phyloP scores from a whole-genome alignment of 2,113 vertebrate genomes.

The Nestor notabilis region DNA sequence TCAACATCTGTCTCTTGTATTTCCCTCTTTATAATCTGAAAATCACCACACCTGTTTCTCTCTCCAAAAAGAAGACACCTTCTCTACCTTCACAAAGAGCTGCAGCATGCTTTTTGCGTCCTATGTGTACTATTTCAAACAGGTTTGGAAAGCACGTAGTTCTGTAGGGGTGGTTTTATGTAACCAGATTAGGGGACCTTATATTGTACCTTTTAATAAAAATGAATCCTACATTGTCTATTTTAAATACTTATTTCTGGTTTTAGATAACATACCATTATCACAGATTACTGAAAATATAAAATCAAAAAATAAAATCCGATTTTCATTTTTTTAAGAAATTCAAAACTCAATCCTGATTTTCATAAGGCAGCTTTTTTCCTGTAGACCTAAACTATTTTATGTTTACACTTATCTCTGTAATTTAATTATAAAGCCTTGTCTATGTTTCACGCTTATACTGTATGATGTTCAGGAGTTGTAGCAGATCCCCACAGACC shows the following conservation, averaged over 20 bases:
- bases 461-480: not conserved
- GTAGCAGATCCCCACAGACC: not conserved
- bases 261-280: not conserved
- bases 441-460: not conserved
- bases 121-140: not conserved
- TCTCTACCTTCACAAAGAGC: not conserved
- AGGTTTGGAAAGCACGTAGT: not conserved
- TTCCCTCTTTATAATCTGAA: not conserved
- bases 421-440: not conserved
- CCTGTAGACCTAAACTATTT: not conserved
- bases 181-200: not conserved
- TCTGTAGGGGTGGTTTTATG: not conserved
- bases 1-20: constrained; percentile 48
- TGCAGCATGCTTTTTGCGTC: not conserved
- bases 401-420: not conserved
- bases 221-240: not conserved
- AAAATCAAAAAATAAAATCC: not conserved
- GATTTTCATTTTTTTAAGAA: not conserved
- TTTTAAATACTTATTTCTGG: not conserved
- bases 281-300: not conserved
- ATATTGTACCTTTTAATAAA: not conserved
- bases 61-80: not conserved
- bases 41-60: not conserved
- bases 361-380: not conserved
- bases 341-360: not conserved